A percentile compares a stretch with the other conserved stretches of the same genome.
These are phyloP conservation scores for Seladonia tumulorum DNA, from an alignment of 2,888 invertebrate genomes.

Conservation along the genomic window DNA sequence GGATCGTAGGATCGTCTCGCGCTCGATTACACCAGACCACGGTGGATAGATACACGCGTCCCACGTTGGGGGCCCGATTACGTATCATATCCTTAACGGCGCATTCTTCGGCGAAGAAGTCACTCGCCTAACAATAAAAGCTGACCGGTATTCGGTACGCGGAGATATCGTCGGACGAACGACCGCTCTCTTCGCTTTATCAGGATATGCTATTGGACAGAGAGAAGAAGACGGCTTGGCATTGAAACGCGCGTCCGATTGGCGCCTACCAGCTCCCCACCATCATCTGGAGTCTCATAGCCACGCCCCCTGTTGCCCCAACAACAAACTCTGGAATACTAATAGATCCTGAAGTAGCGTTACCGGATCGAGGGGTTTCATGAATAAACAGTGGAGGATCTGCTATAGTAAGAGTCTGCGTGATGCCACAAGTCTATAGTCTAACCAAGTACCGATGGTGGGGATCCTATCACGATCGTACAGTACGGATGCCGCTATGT, in stretches of 20 bases:
- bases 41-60: conserved; percentile 28
- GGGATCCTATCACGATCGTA: no score
- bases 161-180: conserved; percentile 12
- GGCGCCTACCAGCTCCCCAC: neutral
- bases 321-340: no score
- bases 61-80: conserved; percentile 59
- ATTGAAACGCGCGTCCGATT: neutral
- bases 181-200: neutral
- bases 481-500: no score
- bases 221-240: neutral
- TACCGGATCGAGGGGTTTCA: no score
- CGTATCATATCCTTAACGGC: conserved; percentile 59
- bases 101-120: conserved; percentile 65
- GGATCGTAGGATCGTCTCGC: conserved; percentile 27
- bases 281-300: no score
- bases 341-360: no score
- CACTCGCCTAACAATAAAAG: conserved; percentile 60
- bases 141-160: conserved; percentile 22
- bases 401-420: no score
- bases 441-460: no score
- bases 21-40: conserved; percentile 24
- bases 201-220: neutral
- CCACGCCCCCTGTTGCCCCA: no score
- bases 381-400: no score
- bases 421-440: no score